Base-by-base conservation (phyloP, 2,888 invertebrate genomes). In the Platycheirus rosarum region DNA sequence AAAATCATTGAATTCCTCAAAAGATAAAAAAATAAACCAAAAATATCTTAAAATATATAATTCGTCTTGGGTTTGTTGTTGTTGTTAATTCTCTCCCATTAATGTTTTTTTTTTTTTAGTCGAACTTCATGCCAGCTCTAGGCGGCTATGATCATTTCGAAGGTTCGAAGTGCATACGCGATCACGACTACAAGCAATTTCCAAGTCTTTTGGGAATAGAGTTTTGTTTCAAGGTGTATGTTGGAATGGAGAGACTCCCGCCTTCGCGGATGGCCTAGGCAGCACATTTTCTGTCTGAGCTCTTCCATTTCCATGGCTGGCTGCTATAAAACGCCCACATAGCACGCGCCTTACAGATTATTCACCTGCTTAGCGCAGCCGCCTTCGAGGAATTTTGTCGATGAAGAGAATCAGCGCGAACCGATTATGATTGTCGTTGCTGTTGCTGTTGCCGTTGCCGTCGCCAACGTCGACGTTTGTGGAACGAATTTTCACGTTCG, bases 341-440 rank as follows among this genome's bases (percentile, higher is more conserved):
- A 77, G 80, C 80, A 82, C 80, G 71, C 80, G 80, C 60, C 71
- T 71, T 51, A 71, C 42, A 82, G 80, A 82, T 77, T 82, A 77
- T 76, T 82, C 76, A 82, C 80, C 80, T 82, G 80, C 77, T 71
- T 66, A 55, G 40, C 62, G 42, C 62, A 48, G 42, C 40, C 40
- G 60, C 70, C 26, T 55, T 49, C 66, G 55, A 70, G 44, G 37
- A 13, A 23, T 63, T 35, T 35, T 23, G 48, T 44, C 76, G 69
- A 48, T 71, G 80, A 66, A 53, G 53, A 57, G 75, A 42, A 46
- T 60, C 55, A 44, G 42, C 44, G 18, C 6, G 2, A 26, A 26
- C 29, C 49, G 42, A 48, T 29, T 16, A 60, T 68, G 51, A 40
- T 66, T 63, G 51, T 14, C 20, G 29, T 26, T n/a, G n/a, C n/a